phyloP scores from a whole-genome alignment of 2,113 vertebrate genomes.

The Gobio gobio region DNA sequence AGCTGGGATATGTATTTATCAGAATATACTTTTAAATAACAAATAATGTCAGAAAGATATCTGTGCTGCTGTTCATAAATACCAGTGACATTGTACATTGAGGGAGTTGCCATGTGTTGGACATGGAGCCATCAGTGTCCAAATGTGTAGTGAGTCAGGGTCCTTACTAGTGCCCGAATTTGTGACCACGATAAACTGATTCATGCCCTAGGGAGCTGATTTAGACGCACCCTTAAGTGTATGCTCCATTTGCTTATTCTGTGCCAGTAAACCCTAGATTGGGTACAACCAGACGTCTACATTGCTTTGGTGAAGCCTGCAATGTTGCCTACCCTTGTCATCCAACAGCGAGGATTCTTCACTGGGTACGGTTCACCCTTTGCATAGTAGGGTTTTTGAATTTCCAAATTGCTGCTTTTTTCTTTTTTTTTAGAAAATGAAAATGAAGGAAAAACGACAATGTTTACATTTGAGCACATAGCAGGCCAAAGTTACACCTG shows the following conservation, averaged over 20 bases:
- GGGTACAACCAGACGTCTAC: not conserved
- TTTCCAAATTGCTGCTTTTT: slow-evolving; percentile 3
- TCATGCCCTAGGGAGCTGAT: no score
- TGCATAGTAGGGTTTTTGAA: not conserved
- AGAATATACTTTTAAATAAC: no score
- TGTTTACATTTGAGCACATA: slow-evolving; percentile 51
- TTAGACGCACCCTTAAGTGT: no score
- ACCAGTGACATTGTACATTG: no score
- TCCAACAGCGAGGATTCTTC: slow-evolving; percentile 58
- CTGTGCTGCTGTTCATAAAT: no score
- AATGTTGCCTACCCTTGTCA: slow-evolving; percentile 43
- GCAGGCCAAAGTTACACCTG: slow-evolving; percentile 30
- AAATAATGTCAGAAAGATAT: no score
- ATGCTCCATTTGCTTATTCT: not conserved
- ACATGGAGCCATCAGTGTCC: no score
- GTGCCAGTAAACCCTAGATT: slow-evolving; percentile 1
- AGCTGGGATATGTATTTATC: no score
- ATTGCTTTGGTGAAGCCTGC: not conserved
- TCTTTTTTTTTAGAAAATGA: not conserved
- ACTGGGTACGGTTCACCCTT: not conserved
- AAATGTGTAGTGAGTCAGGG: no score
- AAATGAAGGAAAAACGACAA: slow-evolving; percentile 18
- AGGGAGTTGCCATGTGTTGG: no score
- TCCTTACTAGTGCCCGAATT: no score
- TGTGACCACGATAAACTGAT: no score